Conservation (phyloP, 2,888 invertebrate species). For the Cynaeus angustus region DNA sequence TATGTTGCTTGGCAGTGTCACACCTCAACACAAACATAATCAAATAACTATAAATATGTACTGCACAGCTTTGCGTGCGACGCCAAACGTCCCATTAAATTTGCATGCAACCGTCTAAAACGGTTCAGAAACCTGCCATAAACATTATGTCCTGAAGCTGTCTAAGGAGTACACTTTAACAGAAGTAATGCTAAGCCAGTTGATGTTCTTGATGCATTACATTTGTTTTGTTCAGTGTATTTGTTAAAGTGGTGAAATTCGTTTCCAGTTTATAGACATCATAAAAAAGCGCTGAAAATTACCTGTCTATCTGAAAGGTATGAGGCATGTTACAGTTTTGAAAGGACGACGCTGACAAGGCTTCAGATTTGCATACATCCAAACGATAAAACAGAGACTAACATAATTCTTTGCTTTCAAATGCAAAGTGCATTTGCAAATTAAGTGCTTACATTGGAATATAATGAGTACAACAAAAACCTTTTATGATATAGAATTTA, state of each 20-base stretch:
- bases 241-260: conserved; percentile 27
- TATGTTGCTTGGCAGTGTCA: not conserved
- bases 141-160: conserved; percentile 39
- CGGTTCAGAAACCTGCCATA: conserved; percentile 38
- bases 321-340: not conserved
- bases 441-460: too few relatives aligned
- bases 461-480: too few relatives aligned
- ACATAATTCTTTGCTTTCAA: not conserved
- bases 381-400: not conserved
- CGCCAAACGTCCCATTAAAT: conserved; percentile 53
- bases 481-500: too few relatives aligned
- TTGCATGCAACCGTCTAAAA: conserved; percentile 48
- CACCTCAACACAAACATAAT: conserved; percentile 37
- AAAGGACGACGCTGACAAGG: not conserved
- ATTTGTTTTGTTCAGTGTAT: conserved; percentile 25
- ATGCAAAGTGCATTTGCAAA: too few relatives aligned
- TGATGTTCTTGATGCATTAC: conserved; percentile 6
- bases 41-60: conserved; percentile 49
- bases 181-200: conserved; percentile 2
- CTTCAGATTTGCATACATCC: not conserved
- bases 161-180: conserved; percentile 40
- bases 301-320: conserved; percentile 12
- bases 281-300: not conserved
- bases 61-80: conserved; percentile 49
- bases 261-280: not conserved